Evolutionary conservation across 2,888 invertebrate species (phyloP).

Genomic region (Caenorhabditis zanzibari): DNA sequence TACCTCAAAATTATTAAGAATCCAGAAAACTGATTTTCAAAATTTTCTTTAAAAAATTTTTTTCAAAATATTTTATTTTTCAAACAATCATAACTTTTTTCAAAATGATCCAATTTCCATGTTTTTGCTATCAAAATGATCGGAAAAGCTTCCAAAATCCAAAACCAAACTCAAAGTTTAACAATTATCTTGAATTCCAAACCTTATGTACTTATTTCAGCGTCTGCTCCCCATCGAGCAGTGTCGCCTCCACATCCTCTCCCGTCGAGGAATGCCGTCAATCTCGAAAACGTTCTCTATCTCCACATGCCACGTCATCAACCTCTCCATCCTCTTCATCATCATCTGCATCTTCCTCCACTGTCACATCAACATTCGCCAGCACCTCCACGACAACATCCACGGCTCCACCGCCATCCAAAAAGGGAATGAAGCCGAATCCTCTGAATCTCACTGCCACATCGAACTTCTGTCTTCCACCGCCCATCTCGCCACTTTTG

Average conservation of each 20-base stretch:
- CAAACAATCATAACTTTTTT: too few species aligned
- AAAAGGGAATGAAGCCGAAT: conserved; percentile 56
- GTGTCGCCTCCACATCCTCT: conserved; percentile 54
- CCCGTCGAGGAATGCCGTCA: conserved; percentile 35
- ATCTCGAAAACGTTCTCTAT: conserved; percentile 28
- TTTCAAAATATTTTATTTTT: too few species aligned
- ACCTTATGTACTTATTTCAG: conserved; percentile 24
- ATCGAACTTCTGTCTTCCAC: conserved; percentile 38
- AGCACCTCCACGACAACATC: not conserved
- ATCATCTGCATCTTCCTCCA: not conserved
- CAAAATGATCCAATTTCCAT: too few species aligned
- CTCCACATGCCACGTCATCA: conserved; percentile 26
- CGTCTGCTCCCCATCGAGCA: conserved; percentile 56
- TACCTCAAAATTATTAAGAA: too few species aligned
- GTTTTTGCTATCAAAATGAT: too few species aligned
- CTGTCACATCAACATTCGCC: not conserved
- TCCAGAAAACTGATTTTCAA: too few species aligned
- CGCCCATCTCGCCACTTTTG: conserved; percentile 29
- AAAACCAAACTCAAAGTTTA: not conserved
- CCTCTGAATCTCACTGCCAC: conserved; percentile 63
- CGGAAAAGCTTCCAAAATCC: not conserved
- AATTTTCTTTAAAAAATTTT: too few species aligned
- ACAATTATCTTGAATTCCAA: not conserved
- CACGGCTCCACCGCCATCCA: conserved; percentile 27
- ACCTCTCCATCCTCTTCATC: not conserved